These are phyloP conservation scores for Cydia strobilella DNA, from an alignment of 1,140 invertebrate species.

Conservation along the genomic window DNA sequence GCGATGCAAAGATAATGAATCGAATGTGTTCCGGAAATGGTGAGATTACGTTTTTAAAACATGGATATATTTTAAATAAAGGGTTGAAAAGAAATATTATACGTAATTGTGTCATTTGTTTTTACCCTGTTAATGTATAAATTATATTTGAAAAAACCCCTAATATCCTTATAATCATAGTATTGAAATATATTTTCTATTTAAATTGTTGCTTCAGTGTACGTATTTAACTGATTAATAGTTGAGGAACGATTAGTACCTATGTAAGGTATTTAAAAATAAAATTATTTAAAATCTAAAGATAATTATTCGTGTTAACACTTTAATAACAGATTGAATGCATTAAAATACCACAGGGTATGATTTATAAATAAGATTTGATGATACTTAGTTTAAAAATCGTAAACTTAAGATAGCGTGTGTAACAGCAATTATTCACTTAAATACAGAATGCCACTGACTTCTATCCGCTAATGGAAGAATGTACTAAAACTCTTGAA, in stretches of 20 bases:
- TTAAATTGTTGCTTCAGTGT: too few species aligned
- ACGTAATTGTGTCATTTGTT: too few species aligned
- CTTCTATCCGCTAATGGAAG: conserved; percentile 1
- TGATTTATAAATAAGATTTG: conserved; percentile 21
- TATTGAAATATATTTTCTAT: too few species aligned
- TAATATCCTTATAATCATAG: too few species aligned
- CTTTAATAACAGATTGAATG: neutral
- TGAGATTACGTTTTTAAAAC: neutral
- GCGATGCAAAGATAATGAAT: neutral
- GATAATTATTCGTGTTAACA: neutral
- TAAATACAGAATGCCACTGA: conserved; percentile 14
- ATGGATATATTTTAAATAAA: neutral
- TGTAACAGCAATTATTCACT: conserved; percentile 13
- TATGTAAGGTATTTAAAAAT: too few species aligned
- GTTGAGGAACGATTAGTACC: too few species aligned
- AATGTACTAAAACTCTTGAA: neutral
- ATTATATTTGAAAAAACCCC: too few species aligned
- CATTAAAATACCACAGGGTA: conserved; percentile 2
- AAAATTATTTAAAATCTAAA: neutral
- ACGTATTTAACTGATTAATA: too few species aligned
- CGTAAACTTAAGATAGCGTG: conserved; percentile 10
- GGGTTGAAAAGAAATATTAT: too few species aligned
- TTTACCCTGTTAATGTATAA: too few species aligned
- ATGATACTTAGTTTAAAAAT: neutral
- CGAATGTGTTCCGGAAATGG: neutral